Percentiles rank a stretch among this genome's conserved stretches.
These are phyloP conservation scores for Champsocephalus esox DNA, from an alignment of 2,797 vertebrate genomes.

Conservation along the genomic window DNA sequence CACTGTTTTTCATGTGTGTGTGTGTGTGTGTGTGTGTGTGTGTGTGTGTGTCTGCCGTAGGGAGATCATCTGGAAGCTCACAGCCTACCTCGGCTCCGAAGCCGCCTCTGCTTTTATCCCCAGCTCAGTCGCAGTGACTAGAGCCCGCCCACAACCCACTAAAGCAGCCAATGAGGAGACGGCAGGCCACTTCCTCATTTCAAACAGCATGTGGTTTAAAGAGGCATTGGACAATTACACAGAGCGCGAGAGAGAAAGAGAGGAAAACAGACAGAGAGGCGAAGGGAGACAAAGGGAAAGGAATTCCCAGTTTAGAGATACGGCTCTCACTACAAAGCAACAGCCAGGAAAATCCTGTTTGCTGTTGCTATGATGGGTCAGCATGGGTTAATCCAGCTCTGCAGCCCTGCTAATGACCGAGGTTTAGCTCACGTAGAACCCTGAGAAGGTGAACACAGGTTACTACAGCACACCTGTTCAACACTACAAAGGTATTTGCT, in stretches of 20 bases:
- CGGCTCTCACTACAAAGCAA: neutral
- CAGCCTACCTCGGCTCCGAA: conserved; percentile 50
- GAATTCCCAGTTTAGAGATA: conserved; percentile 26
- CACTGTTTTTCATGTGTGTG: conserved; percentile 15
- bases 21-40: neutral
- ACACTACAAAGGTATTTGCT: neutral
- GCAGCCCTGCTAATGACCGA: neutral
- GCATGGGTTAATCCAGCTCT: neutral
- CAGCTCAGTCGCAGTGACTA: conserved; percentile 38
- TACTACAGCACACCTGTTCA: neutral
- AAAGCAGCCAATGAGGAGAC: conserved; percentile 74
- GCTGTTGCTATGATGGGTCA: conserved; percentile 2
- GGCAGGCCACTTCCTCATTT: conserved; percentile 74
- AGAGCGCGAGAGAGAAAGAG: conserved; percentile 17
- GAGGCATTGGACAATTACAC: conserved; percentile 62
- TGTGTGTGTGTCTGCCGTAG: conserved; percentile 1
- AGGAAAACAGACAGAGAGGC: conserved; percentile 20
- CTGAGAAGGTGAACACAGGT: neutral
- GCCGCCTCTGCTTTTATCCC: conserved; percentile 61
- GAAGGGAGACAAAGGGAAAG: conserved; percentile 39
- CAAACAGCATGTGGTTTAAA: conserved; percentile 77
- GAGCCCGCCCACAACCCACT: conserved; percentile 62
- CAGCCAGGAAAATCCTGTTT: neutral
- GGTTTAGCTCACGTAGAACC: neutral
- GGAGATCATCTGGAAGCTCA: conserved; percentile 61